Evolutionary conservation across 2,888 invertebrate species (phyloP).

Genomic region (Aethes cnicana): DNA sequence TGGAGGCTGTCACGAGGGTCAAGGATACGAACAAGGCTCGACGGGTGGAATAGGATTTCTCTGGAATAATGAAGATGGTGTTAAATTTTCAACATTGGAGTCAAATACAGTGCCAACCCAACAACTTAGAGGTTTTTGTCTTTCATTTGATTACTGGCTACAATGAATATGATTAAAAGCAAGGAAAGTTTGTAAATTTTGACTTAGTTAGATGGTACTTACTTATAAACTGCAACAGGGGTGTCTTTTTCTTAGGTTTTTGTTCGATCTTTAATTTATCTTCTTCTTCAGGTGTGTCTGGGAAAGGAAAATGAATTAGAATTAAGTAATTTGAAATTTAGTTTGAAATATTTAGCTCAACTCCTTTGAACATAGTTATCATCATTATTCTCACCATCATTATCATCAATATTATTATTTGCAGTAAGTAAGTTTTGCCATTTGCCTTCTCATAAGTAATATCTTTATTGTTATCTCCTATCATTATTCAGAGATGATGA

Average conservation of each 20-base stretch:
- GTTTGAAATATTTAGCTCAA: neutral
- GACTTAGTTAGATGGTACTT: constrained; percentile 2
- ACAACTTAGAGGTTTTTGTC: neutral
- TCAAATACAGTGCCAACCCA: neutral
- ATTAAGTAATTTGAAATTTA: neutral
- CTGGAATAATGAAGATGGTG: no score
- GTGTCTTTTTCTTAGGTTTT: constrained; percentile 11
- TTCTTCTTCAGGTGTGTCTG: constrained; percentile 23
- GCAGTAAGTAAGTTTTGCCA: no score
- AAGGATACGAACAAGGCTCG: constrained; percentile 25
- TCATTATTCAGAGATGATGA: neutral
- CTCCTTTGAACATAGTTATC: neutral
- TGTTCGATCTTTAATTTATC: constrained; percentile 1
- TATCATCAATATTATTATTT: no score
- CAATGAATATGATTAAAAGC: no score
- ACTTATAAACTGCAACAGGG: constrained; percentile 29
- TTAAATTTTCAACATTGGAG: no score
- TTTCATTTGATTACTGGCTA: no score
- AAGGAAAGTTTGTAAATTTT: neutral
- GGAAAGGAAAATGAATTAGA: neutral
- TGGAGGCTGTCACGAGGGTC: constrained; percentile 22
- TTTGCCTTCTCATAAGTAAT: neutral
- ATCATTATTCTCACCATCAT: no score
- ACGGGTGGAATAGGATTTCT: constrained; percentile 28
- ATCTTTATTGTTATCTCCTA: no score